A percentile compares a stretch with the other conserved stretches of the same genome.
phyloP scores from a whole-genome alignment of 2,888 invertebrate species.

The Nezara viridula region DNA sequence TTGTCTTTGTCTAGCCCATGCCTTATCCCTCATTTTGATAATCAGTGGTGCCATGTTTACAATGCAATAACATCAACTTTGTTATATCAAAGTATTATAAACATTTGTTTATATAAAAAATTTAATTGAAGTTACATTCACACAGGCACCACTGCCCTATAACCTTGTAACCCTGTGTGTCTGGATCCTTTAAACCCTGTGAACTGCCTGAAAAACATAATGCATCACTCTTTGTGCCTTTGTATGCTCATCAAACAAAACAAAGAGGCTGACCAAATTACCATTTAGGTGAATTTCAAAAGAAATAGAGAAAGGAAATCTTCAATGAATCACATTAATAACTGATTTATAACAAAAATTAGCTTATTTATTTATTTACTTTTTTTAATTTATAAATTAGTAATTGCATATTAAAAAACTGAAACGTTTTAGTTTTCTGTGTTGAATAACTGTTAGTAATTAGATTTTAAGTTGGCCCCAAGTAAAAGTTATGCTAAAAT shows the following conservation, averaged over 20 bases:
- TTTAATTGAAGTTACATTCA: slow-evolving; percentile 5
- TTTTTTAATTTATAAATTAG: slow-evolving; percentile 44
- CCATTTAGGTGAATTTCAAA: slow-evolving; percentile 20
- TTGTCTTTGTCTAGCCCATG: slow-evolving; percentile 66
- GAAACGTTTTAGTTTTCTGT: slow-evolving; percentile 31
- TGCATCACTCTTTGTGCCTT: slow-evolving; percentile 60
- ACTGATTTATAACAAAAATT: not conserved
- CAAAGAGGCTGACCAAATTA: slow-evolving; percentile 64
- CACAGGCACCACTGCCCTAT: slow-evolving; percentile 26
- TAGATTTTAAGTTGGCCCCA: slow-evolving; percentile 48
- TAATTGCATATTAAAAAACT: slow-evolving; percentile 30
- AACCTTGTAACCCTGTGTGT: slow-evolving; percentile 62
- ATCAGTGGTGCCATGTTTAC: slow-evolving; percentile 58
- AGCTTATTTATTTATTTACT: not conserved
- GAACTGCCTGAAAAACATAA: slow-evolving; percentile 36
- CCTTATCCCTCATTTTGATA: slow-evolving; percentile 62
- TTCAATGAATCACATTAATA: not conserved
- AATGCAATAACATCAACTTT: not conserved
- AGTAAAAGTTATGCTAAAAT: slow-evolving; percentile 53
- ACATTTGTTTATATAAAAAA: not conserved
- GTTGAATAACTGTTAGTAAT: slow-evolving; percentile 12
- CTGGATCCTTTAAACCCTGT: slow-evolving; percentile 61
- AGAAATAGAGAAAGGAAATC: not conserved
- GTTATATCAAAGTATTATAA: not conserved
- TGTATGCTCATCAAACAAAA: slow-evolving; percentile 58